A percentile compares a stretch with the other conserved stretches of the same genome.
These are phyloP conservation scores for Lasioglossum lativentre DNA, from an alignment of 2,888 invertebrate species.

Conservation along the genomic window DNA sequence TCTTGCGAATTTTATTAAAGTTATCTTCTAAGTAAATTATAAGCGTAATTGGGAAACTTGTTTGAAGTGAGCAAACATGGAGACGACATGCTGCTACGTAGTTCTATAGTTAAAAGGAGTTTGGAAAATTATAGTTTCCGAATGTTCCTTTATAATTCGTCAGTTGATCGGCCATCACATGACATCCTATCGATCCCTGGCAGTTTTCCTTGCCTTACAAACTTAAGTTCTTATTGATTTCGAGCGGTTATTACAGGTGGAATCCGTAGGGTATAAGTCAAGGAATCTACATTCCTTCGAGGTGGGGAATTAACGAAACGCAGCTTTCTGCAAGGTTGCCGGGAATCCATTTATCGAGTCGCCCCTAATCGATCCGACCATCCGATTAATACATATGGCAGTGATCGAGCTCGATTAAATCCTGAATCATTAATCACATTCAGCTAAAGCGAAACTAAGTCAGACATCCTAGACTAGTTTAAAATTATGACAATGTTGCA, in stretches of 20 bases:
- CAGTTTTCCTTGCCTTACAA: constrained; percentile 71
- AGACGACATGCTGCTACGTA: not conserved
- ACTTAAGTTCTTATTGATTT: constrained; percentile 76
- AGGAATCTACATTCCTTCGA: constrained; percentile 49
- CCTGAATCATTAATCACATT: not conserved
- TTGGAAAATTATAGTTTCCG: not conserved
- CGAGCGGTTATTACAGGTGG: constrained; percentile 66
- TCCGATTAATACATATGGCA: not conserved
- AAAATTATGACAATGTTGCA: not conserved
- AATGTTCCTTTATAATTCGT: constrained; percentile 28
- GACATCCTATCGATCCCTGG: constrained; percentile 63
- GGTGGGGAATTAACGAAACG: constrained; percentile 22
- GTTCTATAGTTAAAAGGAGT: not conserved
- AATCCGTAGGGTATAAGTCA: constrained; percentile 63
- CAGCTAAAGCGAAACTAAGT: not conserved
- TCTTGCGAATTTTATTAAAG: not conserved
- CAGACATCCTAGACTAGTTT: not conserved
- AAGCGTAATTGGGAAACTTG: not conserved
- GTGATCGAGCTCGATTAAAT: constrained; percentile 5
- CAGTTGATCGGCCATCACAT: constrained; percentile 19
- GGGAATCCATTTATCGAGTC: not conserved
- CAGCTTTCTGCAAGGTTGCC: constrained; percentile 39
- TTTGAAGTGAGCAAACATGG: not conserved
- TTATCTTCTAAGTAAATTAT: not conserved
- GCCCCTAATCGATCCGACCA: not conserved